Evolutionary conservation across 1,140 invertebrate genomes (phyloP).

Genomic region (Aporrectodea caliginosa): DNA sequence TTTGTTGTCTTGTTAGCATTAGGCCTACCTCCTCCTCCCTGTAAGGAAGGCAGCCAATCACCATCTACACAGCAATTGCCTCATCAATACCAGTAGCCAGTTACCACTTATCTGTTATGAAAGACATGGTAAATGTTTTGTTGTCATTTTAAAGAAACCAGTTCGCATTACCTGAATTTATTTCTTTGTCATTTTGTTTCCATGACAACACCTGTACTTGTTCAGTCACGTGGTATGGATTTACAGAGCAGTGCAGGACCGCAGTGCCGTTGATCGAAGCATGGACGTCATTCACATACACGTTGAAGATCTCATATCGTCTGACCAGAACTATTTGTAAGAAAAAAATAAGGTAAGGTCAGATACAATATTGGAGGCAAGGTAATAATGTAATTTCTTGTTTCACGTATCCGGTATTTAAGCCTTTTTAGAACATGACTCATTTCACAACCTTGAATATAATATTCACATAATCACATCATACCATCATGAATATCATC

Average conservation of each 20-base stretch:
- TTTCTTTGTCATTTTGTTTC: neutral
- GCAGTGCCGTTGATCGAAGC: neutral
- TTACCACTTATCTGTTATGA: too few species aligned
- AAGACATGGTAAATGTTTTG: too few species aligned
- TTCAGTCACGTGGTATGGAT: neutral
- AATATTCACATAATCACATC: neutral
- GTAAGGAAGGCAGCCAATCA: too few species aligned
- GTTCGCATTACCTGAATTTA: constrained; percentile 3
- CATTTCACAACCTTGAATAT: neutral
- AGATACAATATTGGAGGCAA: neutral
- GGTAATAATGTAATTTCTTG: too few species aligned
- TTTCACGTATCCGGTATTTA: too few species aligned
- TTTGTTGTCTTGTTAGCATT: too few species aligned
- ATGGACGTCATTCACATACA: neutral
- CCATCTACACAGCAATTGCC: too few species aligned
- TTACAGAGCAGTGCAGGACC: neutral
- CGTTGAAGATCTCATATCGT: neutral
- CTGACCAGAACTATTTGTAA: neutral
- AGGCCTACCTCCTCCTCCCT: too few species aligned
- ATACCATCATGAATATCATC: neutral
- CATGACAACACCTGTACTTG: neutral
- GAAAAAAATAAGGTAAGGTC: neutral
- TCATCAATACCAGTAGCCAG: too few species aligned
- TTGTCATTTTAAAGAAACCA: too few species aligned
- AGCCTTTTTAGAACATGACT: too few species aligned